phyloP scores from a whole-genome alignment of 2,797 vertebrate species.

The Alcedo atthis region DNA sequence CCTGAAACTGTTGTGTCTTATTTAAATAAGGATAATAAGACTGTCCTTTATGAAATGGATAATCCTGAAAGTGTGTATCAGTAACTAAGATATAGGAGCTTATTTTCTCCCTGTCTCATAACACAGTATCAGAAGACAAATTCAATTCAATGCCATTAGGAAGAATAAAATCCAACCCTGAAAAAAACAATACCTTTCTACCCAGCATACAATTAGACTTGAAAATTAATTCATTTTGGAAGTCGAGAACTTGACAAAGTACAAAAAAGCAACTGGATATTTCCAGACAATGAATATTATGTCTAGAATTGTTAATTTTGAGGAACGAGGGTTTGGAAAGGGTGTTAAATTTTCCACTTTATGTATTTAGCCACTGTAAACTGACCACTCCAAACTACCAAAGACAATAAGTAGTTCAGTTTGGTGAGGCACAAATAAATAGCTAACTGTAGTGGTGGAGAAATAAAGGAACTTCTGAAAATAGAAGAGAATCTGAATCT shows the following conservation, averaged over 20 bases:
- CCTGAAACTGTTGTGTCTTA: neutral
- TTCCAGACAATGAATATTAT: neutral
- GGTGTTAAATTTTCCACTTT: neutral
- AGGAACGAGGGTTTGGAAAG: slow-evolving; percentile 3
- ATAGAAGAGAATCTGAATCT: neutral
- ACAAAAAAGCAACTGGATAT: neutral
- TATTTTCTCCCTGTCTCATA: slow-evolving; percentile 35
- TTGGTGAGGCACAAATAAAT: neutral
- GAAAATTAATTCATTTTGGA: neutral
- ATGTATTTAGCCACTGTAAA: neutral
- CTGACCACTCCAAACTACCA: neutral
- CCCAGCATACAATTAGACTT: neutral
- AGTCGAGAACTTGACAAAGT: neutral
- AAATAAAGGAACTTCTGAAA: slow-evolving; percentile 31
- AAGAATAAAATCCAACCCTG: neutral
- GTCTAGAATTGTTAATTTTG: neutral
- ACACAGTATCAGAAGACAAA: neutral
- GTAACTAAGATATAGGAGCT: slow-evolving; percentile 1
- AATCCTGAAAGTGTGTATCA: neutral
- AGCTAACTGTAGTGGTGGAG: neutral
- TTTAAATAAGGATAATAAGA: slow-evolving; percentile 13
- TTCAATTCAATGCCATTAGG: neutral
- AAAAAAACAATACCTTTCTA: slow-evolving; percentile 3
- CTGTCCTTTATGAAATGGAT: neutral
- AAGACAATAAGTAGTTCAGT: neutral